phyloP scores from a whole-genome alignment of 2,113 vertebrate species.

The Lamprotornis superbus region DNA sequence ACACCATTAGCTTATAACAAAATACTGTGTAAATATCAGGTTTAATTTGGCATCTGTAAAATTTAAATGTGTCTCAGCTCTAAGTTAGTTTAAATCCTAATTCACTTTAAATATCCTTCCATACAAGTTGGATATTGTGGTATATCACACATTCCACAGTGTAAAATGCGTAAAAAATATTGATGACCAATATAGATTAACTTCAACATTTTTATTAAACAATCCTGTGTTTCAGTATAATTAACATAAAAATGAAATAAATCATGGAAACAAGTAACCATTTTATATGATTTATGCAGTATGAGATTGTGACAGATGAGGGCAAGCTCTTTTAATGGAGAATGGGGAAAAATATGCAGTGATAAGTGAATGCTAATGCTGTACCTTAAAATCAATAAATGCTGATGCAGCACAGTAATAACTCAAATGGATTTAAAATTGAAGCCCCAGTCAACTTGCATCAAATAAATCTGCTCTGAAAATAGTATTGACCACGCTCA shows the following conservation, averaged over 20 bases:
- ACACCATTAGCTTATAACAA: neutral
- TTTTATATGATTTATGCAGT: constrained; percentile 31
- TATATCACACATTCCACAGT: neutral
- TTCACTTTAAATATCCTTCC: constrained; percentile 15
- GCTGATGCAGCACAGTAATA: constrained; percentile 25
- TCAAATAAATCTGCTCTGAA: constrained; percentile 27
- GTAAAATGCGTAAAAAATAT: neutral
- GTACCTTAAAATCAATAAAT: constrained; percentile 43
- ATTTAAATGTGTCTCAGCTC: constrained; percentile 11
- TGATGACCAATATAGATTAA: constrained; percentile 28
- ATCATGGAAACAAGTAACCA: constrained; percentile 40
- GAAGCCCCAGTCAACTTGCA: constrained; percentile 5
- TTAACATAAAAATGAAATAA: constrained; percentile 56
- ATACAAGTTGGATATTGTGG: neutral
- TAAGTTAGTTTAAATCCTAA: constrained; percentile 12
- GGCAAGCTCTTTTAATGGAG: constrained; percentile 17
- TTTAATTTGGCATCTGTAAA: neutral
- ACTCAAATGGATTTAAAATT: constrained; percentile 19
- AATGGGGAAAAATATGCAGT: constrained; percentile 48
- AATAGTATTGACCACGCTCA: neutral
- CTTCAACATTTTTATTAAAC: constrained; percentile 53
- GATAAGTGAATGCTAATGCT: constrained; percentile 52
- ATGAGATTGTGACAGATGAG: constrained; percentile 34
- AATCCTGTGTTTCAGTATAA: constrained; percentile 29
- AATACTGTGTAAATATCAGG: neutral